Evolutionary conservation across 2,797 vertebrate species (phyloP), one percentile per base, ranked within the genome.

Genomic region (Notoglanidium macrostoma): DNA sequence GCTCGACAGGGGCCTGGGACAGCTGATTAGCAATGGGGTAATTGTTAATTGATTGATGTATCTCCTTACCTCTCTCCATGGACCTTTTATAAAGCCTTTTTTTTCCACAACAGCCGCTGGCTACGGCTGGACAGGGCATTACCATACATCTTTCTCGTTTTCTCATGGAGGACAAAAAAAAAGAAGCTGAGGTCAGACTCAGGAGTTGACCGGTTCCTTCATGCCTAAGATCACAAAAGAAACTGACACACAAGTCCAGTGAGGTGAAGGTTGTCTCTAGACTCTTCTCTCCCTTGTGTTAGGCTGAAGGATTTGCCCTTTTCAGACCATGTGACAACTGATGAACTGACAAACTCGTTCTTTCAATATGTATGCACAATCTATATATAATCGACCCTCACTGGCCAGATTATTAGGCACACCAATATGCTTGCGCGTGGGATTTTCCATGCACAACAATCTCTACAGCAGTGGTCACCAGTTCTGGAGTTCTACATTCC

Each of bases 11-110:
- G 92, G 93, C 94, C 93, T 91, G 93, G 95, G 95, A 96, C 95
- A 94, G 92, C 93, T 96, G 94, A 96, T 96, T 96, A 97, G 95
- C 94, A 95, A 94, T 91, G 92, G 94, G 95, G 93, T 96, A 96
- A 97, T 96, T 96, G 94, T 94, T 96, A 96, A 95, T 92, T 95
- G 94, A 95, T 94, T 96, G 93, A 96, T 96, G 95, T 95, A 95
- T 95, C 94, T 94, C 93, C 93, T 92, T 94, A 94, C 94, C 92
- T 92, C 93, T 91, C 92, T 95, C 95, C 91, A 87, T 89, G 94
- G 89, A 89, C 92, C 90, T 89, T 93, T 95, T 94, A 93, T 90
- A 94, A 95, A 94, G 88, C 74, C 61, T 87, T 93, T 95, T 96
- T 91, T 83, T 49, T 49, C 46, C 92, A 90, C 90, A 85, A 87